A percentile compares a stretch with the other conserved stretches of the same genome.
Conservation (phyloP, 2,888 invertebrate genomes). For the Papilio protenor region DNA sequence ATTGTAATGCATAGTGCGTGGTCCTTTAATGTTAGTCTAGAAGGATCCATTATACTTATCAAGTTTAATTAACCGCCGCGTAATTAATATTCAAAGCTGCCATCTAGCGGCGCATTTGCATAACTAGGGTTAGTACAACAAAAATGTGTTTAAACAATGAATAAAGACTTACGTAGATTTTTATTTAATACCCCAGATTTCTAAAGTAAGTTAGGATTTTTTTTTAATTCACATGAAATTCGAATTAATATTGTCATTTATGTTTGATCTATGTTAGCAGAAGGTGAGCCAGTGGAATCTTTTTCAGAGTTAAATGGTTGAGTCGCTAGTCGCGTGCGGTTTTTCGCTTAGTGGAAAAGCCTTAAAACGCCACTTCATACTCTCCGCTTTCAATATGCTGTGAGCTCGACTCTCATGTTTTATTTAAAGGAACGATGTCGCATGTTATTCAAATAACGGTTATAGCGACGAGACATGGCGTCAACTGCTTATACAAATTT, state of each 20-base stretch:
- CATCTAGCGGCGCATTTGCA: slow-evolving; percentile 17
- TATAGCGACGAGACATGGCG: slow-evolving; percentile 15
- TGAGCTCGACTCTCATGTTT: slow-evolving; percentile 13
- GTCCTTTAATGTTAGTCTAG: neutral
- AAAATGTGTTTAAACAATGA: too few relatives aligned
- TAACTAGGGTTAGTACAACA: neutral
- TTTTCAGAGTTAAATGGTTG: neutral
- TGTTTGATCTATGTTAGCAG: too few relatives aligned
- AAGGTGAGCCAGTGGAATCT: neutral
- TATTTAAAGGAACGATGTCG: slow-evolving; percentile 26
- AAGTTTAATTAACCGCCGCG: slow-evolving; percentile 8
- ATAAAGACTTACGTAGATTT: too few relatives aligned
- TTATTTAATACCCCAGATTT: too few relatives aligned
- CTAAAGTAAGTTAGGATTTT: too few relatives aligned
- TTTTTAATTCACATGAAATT: too few relatives aligned
- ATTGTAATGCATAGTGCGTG: slow-evolving; percentile 1
- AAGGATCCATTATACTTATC: slow-evolving; percentile 7
- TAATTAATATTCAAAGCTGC: slow-evolving; percentile 29
- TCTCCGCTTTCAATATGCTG: slow-evolving; percentile 10
- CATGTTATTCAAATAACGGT: slow-evolving; percentile 21
- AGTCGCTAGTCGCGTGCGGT: neutral
- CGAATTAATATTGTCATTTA: too few relatives aligned
- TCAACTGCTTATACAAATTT: neutral
- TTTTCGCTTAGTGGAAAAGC: neutral
- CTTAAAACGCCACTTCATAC: neutral